These are phyloP conservation scores for Drosophila prostipennis DNA, from an alignment of 2,888 invertebrate genomes.

Conservation along the genomic window DNA sequence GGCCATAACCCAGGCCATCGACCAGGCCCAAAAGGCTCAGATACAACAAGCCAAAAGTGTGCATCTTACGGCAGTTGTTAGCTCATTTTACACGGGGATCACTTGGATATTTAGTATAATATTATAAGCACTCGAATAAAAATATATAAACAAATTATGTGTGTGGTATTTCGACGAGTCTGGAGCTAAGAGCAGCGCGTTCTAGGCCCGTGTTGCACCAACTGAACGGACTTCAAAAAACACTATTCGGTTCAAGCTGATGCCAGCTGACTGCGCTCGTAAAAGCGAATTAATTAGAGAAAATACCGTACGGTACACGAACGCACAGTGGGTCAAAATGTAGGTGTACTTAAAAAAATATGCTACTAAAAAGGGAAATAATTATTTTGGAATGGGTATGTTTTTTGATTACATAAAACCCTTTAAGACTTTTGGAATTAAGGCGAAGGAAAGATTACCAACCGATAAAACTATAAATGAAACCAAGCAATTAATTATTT, in stretches of 20 bases:
- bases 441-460: too few species aligned
- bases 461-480: too few species aligned
- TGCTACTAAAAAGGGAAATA: too few species aligned
- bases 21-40: constrained; percentile 17
- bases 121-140: constrained; percentile 19
- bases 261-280: constrained; percentile 29
- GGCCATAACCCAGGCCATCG: constrained; percentile 4
- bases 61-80: constrained; percentile 2
- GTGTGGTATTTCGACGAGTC: not conserved
- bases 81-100: constrained; percentile 15
- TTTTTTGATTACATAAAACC: too few species aligned
- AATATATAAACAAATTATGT: not conserved
- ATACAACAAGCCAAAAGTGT: not conserved
- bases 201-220: constrained; percentile 74
- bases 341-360: not conserved
- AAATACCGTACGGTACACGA: constrained; percentile 59
- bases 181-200: constrained; percentile 56
- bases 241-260: constrained; percentile 35
- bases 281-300: constrained; percentile 75
- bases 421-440: too few species aligned
- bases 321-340: constrained; percentile 10
- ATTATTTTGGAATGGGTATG: too few species aligned
- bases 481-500: too few species aligned
- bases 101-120: not conserved
- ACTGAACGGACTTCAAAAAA: constrained; percentile 52